Percentiles rank a stretch among this genome's conserved stretches.
These are phyloP conservation scores for Rhinichthys klamathensis DNA, from an alignment of 2,113 vertebrate species.

Conservation along the genomic window DNA sequence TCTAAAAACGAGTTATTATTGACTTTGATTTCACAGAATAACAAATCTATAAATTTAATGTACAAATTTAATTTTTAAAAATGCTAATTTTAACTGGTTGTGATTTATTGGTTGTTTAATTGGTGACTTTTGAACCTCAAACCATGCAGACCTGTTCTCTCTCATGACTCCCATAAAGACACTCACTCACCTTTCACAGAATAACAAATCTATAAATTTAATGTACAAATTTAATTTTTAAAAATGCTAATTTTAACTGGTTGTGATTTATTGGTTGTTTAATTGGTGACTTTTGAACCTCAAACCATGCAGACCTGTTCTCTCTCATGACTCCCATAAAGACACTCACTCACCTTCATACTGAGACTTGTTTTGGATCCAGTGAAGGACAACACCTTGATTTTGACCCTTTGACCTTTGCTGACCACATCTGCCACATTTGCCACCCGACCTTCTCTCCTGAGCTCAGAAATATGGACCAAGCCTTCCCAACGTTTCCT, in stretches of 20 bases:
- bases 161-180: background rate
- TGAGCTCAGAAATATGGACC: conserved; percentile 96
- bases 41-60: background rate
- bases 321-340: background rate
- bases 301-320: background rate
- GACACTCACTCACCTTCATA: conserved; percentile 87
- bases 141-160: background rate
- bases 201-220: background rate
- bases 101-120: background rate
- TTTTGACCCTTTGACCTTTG: conserved; percentile 96
- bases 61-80: no score
- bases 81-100: background rate
- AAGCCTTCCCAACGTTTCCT: conserved; percentile 98
- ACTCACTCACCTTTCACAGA: conserved; percentile 70
- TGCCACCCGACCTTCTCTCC: conserved; percentile 92
- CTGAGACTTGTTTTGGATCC: conserved; percentile 98
- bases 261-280: no score
- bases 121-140: background rate
- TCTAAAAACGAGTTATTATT: background rate
- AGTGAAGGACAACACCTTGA: conserved; percentile 97
- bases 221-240: no score
- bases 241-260: background rate
- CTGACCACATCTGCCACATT: conserved; percentile 97
- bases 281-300: background rate
- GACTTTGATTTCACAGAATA: background rate